Percentiles rank a stretch among this genome's conserved stretches.
Evolutionary conservation across 53 echinoderm and acorn worm species (phyloP).

Genomic region (Paracentrotus lividus): DNA sequence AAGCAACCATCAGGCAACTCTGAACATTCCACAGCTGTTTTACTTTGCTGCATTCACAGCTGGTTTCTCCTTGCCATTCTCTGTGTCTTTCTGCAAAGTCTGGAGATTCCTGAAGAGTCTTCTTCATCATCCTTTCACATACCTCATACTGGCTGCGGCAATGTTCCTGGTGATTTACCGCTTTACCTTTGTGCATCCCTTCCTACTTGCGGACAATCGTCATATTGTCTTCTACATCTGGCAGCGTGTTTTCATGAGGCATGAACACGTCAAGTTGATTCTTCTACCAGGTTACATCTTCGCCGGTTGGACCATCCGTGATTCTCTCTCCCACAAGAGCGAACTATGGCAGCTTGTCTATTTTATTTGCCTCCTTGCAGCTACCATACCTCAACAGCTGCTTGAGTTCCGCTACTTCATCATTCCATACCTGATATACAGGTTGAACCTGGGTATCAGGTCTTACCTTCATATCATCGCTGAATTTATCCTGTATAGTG

Average conservation of each 20-base stretch:
- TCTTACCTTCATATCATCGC: conserved; percentile 77
- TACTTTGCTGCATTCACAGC: conserved; percentile 89
- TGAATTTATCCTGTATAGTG: conserved; percentile 83
- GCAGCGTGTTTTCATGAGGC: conserved; percentile 86
- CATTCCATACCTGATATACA: conserved; percentile 86
- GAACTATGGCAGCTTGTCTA: conserved; percentile 86
- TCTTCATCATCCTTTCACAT: conserved; percentile 70
- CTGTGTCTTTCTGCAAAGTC: conserved; percentile 73
- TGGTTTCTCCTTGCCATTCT: conserved; percentile 80
- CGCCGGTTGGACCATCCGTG: conserved; percentile 89
- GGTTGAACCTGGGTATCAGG: conserved; percentile 77
- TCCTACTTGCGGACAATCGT: conserved; percentile 94
- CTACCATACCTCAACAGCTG: conserved; percentile 90
- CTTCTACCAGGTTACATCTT: conserved; percentile 88
- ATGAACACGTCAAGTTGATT: conserved; percentile 75
- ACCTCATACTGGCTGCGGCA: conserved; percentile 64
- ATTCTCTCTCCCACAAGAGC: conserved; percentile 76
- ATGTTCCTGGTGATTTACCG: conserved; percentile 75
- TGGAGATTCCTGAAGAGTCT: conserved; percentile 73
- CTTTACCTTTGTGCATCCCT: conserved; percentile 90
- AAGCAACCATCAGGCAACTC: conserved; percentile 84
- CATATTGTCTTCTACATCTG: conserved; percentile 96
- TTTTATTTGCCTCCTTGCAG: conserved; percentile 78
- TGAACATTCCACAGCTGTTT: conserved; percentile 90
- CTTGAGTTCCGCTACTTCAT: conserved; percentile 97